A percentile compares a stretch with the other conserved stretches of the same genome.
Conservation (phyloP, 2,113 vertebrate species). For the Labeo rohita region DNA sequence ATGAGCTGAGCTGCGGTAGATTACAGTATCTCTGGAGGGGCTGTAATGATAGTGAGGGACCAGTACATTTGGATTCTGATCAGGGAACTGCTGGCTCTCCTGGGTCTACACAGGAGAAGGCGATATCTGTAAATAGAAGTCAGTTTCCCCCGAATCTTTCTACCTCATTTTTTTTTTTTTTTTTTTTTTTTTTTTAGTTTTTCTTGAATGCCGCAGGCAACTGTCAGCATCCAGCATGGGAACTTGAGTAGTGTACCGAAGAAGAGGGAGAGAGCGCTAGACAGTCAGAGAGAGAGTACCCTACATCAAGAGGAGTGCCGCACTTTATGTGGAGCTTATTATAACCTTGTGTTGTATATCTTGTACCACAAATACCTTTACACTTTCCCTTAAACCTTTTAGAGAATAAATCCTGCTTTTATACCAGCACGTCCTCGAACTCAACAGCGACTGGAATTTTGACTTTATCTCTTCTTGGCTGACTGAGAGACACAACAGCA, state of each 20-base stretch:
- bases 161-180: conserved; percentile 58
- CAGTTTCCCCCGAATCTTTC: conserved; percentile 49
- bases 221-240: conserved; percentile 70
- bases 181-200: conserved; percentile 54
- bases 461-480: conserved; percentile 43
- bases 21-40: not conserved
- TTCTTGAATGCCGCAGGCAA: conserved; percentile 62
- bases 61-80: conserved; percentile 60
- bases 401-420: conserved; percentile 60
- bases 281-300: conserved; percentile 8
- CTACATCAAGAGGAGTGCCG: conserved; percentile 8
- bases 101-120: conserved; percentile 55
- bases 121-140: conserved; percentile 74
- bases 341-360: conserved; percentile 35
- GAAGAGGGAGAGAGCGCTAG: conserved; percentile 17
- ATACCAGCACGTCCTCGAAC: conserved; percentile 41
- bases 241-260: conserved; percentile 52
- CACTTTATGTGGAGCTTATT: conserved; percentile 32
- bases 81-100: conserved; percentile 49
- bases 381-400: conserved; percentile 45
- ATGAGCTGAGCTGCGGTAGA: not conserved
- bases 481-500: conserved; percentile 48
- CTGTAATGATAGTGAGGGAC: conserved; percentile 4
- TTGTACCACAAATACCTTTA: conserved; percentile 35
- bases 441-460: conserved; percentile 36